Conservation (phyloP, 1,140 invertebrate genomes). For the Achroia grisella region DNA sequence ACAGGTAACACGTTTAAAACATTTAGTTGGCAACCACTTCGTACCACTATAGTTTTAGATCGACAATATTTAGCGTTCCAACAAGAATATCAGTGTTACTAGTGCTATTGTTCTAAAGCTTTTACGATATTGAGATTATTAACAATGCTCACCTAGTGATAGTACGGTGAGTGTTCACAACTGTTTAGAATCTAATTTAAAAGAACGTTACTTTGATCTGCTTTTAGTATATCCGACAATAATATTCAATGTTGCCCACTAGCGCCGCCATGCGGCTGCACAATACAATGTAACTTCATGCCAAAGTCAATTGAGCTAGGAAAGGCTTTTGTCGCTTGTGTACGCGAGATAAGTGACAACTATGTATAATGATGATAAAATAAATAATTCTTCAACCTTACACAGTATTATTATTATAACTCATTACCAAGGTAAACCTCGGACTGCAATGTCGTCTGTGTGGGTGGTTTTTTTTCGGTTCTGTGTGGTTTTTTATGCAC, state of each 20-base stretch:
- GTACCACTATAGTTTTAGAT: too few species aligned
- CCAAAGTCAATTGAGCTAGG: conserved; percentile 73
- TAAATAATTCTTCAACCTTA: conserved; percentile 68
- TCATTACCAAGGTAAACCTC: too few species aligned
- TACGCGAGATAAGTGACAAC: conserved; percentile 67
- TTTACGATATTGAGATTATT: not conserved
- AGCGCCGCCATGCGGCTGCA: conserved; percentile 30
- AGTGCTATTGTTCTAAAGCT: conserved; percentile 1
- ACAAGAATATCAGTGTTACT: too few species aligned
- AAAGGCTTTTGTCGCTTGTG: conserved; percentile 67
- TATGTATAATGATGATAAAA: conserved; percentile 66
- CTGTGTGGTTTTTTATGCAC: too few species aligned
- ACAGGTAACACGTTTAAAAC: too few species aligned
- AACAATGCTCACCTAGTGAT: not conserved
- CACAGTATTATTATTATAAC: conserved; percentile 5
- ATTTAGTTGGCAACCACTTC: too few species aligned
- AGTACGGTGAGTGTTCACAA: not conserved
- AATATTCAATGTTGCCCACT: not conserved
- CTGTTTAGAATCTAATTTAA: too few species aligned
- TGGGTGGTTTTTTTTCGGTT: too few species aligned
- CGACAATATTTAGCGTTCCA: too few species aligned
- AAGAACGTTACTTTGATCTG: not conserved
- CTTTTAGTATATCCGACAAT: not conserved
- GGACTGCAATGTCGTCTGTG: too few species aligned
- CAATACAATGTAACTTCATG: conserved; percentile 63